Percentiles rank a stretch among this genome's conserved stretches.
Conservation (phyloP, 2,888 invertebrate species). For the Andrena chrysosceles region DNA sequence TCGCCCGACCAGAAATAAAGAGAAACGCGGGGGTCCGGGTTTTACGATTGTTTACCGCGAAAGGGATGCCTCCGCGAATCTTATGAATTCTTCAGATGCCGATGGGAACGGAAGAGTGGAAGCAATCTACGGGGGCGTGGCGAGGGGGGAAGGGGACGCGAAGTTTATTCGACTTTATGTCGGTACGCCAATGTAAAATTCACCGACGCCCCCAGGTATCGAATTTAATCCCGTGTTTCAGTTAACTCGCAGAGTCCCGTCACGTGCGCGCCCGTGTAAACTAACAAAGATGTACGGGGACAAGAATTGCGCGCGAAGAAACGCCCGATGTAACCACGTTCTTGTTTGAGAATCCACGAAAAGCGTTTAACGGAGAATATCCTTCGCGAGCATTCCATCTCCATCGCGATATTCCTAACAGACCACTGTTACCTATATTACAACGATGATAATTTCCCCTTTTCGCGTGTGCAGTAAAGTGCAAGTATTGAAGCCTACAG, state of each 20-base stretch:
- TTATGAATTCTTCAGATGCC: conserved; percentile 76
- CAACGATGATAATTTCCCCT: not conserved
- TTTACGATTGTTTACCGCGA: conserved; percentile 71
- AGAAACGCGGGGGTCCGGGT: conserved; percentile 56
- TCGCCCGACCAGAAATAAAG: conserved; percentile 59
- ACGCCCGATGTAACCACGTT: not conserved
- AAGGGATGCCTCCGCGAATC: conserved; percentile 67
- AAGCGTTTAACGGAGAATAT: not conserved
- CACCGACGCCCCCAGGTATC: conserved; percentile 56
- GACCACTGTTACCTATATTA: not conserved
- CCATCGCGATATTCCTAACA: not conserved
- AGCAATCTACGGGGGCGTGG: conserved; percentile 57
- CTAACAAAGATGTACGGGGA: conserved; percentile 62
- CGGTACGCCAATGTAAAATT: conserved; percentile 65
- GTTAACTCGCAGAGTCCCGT: conserved; percentile 62
- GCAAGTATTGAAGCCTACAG: too few species aligned
- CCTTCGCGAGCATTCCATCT: not conserved
- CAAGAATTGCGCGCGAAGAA: conserved; percentile 37
- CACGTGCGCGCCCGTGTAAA: conserved; percentile 60
- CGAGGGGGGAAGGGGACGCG: conserved; percentile 6
- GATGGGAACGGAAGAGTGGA: conserved; percentile 60
- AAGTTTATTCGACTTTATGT: conserved; percentile 68
- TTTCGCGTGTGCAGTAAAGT: not conserved
- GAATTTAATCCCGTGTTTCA: conserved; percentile 64
- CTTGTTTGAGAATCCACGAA: not conserved